Conservation (phyloP, 2,888 invertebrate species). For the Acrobasis suavella region DNA sequence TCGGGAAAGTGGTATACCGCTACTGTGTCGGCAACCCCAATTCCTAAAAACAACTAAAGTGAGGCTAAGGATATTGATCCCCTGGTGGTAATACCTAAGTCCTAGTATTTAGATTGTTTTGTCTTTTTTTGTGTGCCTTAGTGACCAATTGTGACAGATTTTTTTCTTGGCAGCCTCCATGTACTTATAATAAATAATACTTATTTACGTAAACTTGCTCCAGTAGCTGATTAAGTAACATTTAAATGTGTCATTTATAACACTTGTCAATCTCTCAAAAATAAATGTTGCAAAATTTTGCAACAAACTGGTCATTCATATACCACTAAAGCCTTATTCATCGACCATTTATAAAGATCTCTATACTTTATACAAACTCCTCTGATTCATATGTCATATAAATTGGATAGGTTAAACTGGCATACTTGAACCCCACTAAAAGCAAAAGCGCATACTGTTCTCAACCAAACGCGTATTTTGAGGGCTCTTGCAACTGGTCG, state of each 20-base stretch:
- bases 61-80: too few species aligned
- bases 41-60: too few species aligned
- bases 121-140: too few species aligned
- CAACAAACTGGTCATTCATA: conserved; percentile 12
- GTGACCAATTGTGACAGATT: too few species aligned
- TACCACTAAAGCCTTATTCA: conserved; percentile 1
- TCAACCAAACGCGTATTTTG: conserved; percentile 12
- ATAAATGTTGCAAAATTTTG: conserved; percentile 11
- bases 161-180: too few species aligned
- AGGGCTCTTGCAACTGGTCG: conserved; percentile 15
- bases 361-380: background rate
- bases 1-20: too few species aligned
- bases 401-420: background rate
- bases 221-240: background rate
- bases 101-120: too few species aligned
- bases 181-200: background rate
- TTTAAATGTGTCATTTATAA: background rate
- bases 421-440: background rate
- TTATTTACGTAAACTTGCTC: background rate
- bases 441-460: conserved; percentile 8
- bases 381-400: background rate
- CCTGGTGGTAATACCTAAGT: too few species aligned
- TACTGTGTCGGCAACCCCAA: too few species aligned
- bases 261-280: background rate
- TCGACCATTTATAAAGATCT: background rate